These are phyloP conservation scores for Oconnorella tubifera DNA, from an alignment of 2,888 invertebrate genomes.

Conservation along the genomic window DNA sequence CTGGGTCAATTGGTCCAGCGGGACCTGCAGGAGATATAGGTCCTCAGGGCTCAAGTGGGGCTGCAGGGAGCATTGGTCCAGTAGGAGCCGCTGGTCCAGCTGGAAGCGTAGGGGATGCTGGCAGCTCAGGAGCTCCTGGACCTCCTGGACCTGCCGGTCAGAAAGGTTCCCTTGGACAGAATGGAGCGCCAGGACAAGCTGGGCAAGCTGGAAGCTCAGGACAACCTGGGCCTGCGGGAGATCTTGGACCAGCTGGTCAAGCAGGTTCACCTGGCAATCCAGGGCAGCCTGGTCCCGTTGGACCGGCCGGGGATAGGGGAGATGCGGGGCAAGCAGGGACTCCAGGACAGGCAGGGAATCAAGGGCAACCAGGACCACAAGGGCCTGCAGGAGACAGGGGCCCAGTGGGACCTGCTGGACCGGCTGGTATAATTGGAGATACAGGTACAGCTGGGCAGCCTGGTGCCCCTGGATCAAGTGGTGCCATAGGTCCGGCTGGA, in stretches of 20 bases:
- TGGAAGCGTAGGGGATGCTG: slow-evolving; percentile 13
- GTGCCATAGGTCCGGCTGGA: slow-evolving; percentile 12
- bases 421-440: slow-evolving; percentile 3
- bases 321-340: slow-evolving; percentile 21
- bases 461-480: slow-evolving; percentile 25
- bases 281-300: slow-evolving; percentile 64
- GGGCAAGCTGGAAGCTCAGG: slow-evolving; percentile 16
- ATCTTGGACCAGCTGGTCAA: not conserved
- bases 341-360: slow-evolving; percentile 14
- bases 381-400: slow-evolving; percentile 27
- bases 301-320: slow-evolving; percentile 60
- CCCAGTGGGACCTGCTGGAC: slow-evolving; percentile 20
- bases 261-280: slow-evolving; percentile 18
- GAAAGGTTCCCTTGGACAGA: slow-evolving; percentile 18
- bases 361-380: slow-evolving; percentile 23
- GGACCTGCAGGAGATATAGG: slow-evolving; percentile 18
- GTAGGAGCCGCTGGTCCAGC: not conserved
- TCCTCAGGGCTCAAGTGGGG: slow-evolving; percentile 19
- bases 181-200: slow-evolving; percentile 10
- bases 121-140: slow-evolving; percentile 15
- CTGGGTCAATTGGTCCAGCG: slow-evolving; percentile 11
- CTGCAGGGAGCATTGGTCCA: slow-evolving; percentile 13
- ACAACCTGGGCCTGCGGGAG: not conserved
- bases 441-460: slow-evolving; percentile 22
- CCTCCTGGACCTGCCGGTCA: slow-evolving; percentile 21